phyloP scores from a whole-genome alignment of 35 echinoderm and acorn worm species.

The Heliocidaris erythrogramma region DNA sequence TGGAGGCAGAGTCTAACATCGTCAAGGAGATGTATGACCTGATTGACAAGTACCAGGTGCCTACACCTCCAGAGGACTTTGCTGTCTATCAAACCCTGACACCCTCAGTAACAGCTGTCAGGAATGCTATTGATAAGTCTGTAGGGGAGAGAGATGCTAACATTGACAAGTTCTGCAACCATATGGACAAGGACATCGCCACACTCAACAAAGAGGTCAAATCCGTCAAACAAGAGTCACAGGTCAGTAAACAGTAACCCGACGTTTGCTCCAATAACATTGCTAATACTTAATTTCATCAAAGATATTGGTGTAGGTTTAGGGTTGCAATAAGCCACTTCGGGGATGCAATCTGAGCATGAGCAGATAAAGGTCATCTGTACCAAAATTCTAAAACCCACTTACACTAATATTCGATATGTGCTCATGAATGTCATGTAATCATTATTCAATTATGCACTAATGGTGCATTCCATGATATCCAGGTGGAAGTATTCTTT shows the following conservation, averaged over 20 bases:
- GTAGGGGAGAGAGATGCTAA: conserved; percentile 95
- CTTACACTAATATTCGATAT: no score
- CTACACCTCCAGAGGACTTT: conserved; percentile 97
- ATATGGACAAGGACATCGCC: conserved; percentile 94
- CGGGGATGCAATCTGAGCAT: no score
- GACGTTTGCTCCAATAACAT: neutral
- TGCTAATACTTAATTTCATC: no score
- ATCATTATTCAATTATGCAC: no score
- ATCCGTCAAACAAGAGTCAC: conserved; percentile 94
- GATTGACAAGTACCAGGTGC: conserved; percentile 90
- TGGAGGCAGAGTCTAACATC: conserved; percentile 78
- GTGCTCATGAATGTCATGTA: no score
- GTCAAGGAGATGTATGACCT: conserved; percentile 98
- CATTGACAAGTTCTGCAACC: conserved; percentile 98
- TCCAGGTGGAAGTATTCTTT: no score
- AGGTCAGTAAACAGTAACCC: conserved; percentile 56
- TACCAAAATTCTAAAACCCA: no score
- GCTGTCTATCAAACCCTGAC: conserved; percentile 93
- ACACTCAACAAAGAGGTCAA: conserved; percentile 93
- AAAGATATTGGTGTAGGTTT: no score
- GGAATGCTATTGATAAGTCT: conserved; percentile 90
- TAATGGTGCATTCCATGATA: no score
- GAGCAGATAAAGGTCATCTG: no score
- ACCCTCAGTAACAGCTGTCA: conserved; percentile 83
- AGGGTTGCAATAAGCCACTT: no score